Conservation (phyloP, 1,140 invertebrate genomes). For the Drosophila paulistorum region DNA sequence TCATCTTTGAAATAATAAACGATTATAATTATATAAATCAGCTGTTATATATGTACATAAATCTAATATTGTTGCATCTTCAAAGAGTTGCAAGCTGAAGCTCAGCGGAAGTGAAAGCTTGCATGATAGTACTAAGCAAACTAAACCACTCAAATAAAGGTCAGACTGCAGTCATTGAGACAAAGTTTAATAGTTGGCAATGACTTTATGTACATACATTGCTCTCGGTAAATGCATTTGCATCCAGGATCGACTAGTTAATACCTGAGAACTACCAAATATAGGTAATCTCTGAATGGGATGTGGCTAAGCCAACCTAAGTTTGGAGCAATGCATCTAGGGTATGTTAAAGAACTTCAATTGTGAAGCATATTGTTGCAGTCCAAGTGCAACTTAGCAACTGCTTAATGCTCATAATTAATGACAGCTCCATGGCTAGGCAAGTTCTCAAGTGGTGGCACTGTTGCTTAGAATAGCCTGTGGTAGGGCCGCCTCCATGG, state of each 20-base stretch:
- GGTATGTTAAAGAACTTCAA: conserved; percentile 2
- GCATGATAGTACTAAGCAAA: background rate
- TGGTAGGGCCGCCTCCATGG: conserved; percentile 35
- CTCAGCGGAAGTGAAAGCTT: conserved; percentile 4
- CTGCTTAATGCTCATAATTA: conserved; percentile 33
- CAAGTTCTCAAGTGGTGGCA: conserved; percentile 36
- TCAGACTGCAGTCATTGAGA: conserved; percentile 2
- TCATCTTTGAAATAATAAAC: background rate
- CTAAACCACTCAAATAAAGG: background rate
- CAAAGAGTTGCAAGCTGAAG: background rate
- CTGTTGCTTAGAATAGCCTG: conserved; percentile 22
- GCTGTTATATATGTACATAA: no score
- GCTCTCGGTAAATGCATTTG: no score
- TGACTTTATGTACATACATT: background rate
- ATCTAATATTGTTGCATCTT: background rate
- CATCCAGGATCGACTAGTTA: background rate
- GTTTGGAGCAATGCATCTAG: background rate
- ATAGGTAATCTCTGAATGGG: no score
- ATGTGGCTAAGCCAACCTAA: background rate
- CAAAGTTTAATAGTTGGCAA: conserved; percentile 6
- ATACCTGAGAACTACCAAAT: background rate
- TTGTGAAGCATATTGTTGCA: background rate
- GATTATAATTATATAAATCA: background rate
- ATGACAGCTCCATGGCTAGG: conserved; percentile 5
- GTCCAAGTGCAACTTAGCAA: conserved; percentile 11